These are phyloP conservation scores for Oreochromis grahami DNA, from an alignment of 2,797 vertebrate genomes.

Conservation along the genomic window DNA sequence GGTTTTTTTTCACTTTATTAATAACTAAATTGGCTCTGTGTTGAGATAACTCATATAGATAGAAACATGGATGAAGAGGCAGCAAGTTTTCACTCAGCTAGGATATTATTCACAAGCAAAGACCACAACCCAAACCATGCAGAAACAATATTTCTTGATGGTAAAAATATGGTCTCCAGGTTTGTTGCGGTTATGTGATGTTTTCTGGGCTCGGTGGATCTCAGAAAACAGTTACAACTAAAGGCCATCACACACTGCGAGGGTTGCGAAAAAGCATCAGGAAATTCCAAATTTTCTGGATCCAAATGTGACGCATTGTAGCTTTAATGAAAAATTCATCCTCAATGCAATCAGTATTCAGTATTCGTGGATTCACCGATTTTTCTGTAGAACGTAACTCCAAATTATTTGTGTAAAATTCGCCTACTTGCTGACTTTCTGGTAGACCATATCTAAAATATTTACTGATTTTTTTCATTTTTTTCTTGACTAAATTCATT, in stretches of 20 bases:
- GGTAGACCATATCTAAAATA: neutral
- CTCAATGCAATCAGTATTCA: neutral
- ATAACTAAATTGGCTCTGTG: neutral
- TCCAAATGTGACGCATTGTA: neutral
- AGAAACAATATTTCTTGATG: neutral
- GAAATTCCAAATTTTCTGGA: neutral
- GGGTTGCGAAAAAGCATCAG: neutral
- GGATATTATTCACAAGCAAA: neutral
- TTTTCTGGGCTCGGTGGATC: neutral
- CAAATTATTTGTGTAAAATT: neutral
- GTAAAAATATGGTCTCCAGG: neutral
- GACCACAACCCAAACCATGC: neutral
- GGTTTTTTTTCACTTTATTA: neutral
- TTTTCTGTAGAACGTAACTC: neutral
- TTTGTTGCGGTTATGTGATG: neutral
- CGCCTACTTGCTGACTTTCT: neutral
- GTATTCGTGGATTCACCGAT: neutral
- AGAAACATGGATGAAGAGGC: neutral
- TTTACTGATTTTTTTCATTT: neutral
- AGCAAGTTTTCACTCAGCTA: neutral
- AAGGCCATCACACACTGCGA: neutral
- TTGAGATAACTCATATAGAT: neutral
- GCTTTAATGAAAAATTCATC: neutral
- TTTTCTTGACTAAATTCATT: neutral
- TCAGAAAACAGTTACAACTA: neutral